phyloP scores from a whole-genome alignment of 2,888 invertebrate genomes.

The Dyspetes luteomarginatus region DNA sequence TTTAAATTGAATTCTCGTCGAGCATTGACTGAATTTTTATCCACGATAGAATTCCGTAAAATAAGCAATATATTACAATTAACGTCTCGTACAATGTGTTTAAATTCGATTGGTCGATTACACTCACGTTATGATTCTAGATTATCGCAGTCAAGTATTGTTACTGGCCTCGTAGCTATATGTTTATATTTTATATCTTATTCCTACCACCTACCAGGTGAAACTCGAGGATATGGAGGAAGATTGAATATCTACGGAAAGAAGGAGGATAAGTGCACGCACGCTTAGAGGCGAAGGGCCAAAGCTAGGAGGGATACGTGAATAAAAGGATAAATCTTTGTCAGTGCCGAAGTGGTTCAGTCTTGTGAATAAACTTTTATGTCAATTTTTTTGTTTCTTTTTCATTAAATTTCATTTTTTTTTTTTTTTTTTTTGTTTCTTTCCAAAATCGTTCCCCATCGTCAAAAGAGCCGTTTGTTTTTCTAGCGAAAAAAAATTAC shows the following conservation, averaged over 20 bases:
- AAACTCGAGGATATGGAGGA: conserved; percentile 18
- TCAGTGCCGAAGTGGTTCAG: conserved; percentile 55
- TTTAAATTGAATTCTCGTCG: too few relatives aligned
- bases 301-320: conserved; percentile 56
- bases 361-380: conserved; percentile 15
- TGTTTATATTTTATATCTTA: neutral
- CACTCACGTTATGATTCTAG: too few relatives aligned
- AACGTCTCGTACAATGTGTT: too few relatives aligned
- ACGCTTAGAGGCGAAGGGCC: conserved; percentile 31
- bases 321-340: conserved; percentile 45
- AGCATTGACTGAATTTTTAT: too few relatives aligned
- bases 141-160: too few relatives aligned
- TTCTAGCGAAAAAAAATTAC: conserved; percentile 83
- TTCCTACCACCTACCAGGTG: conserved; percentile 7
- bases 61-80: too few relatives aligned
- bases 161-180: too few relatives aligned
- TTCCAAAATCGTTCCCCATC: conserved; percentile 29
- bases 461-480: conserved; percentile 44
- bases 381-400: neutral
- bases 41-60: too few relatives aligned
- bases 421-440: neutral
- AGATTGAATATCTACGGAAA: conserved; percentile 1
- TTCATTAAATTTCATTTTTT: conserved; percentile 2
- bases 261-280: conserved; percentile 24
- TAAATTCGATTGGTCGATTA: too few relatives aligned